Evolutionary conservation across 2,113 vertebrate genomes (phyloP), one percentile per base, ranked within the genome.

Genomic region (Porphyrio hochstetteri): DNA sequence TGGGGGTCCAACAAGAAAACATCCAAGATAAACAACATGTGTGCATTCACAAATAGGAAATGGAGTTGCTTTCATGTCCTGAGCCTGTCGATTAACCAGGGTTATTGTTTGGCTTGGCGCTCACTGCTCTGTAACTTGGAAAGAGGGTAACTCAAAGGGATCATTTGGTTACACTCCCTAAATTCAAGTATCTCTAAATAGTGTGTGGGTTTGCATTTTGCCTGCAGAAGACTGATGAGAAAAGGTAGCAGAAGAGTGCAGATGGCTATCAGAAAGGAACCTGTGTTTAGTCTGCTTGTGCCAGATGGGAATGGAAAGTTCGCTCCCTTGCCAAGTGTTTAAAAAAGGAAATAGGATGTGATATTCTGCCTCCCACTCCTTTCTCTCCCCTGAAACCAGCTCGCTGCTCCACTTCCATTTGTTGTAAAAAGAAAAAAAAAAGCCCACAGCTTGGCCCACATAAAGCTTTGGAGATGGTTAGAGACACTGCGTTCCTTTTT

Each of bases 41-140:
- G 96, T 93, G 96, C 93, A 95, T 95, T 97, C 96, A 92, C 97
- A 98, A 97, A 97, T 97, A 97, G 97, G 97, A 97, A 96, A 90
- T 91, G 31, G 93, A 96, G 90, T 53, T 71, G 67, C 89, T 97
- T 97, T 98, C 96, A 88, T 93, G 90, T 96, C 80, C 95, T 35
- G 44, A 96, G 93, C 86, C 83, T 87, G 90, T 96, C 93, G 93
- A 93, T 95, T 92, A 94, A 72, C 93, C 9, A 2, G 82, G 83
- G 76, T 82, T 96, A 82, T 89, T 91, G 79, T 90, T 79, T 92
- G 86, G 56, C 89, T 97, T 94, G 92, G 82, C 82, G 1, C 48
- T 86, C 13, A 0, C 83, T 16, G 35, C 10, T 16, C 0, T 0
- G 46, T 42, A 44, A 28, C 82, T 72, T 35, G 71, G 86, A 78